These are phyloP conservation scores for Drosophila simulans DNA, from an alignment of 1,140 invertebrate genomes.

Conservation along the genomic window DNA sequence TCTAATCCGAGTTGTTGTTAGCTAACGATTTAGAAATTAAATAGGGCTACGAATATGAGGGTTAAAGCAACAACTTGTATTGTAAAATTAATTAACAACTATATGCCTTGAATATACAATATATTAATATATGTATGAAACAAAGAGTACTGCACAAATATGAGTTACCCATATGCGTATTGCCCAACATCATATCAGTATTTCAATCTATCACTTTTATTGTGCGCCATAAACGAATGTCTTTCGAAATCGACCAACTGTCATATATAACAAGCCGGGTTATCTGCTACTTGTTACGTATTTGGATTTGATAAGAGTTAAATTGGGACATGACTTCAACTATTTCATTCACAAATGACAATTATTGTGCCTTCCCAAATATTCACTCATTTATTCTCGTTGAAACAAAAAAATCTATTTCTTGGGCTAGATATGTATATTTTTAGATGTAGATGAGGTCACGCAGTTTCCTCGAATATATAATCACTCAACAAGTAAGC, in stretches of 20 bases:
- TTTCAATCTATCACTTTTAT: not conserved
- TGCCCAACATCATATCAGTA: not conserved
- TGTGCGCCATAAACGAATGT: not conserved
- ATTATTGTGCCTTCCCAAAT: not conserved
- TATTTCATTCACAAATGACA: not conserved
- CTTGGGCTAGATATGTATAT: not conserved
- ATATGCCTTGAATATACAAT: too few relatives aligned
- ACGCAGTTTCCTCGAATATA: constrained; percentile 6
- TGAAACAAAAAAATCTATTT: not conserved
- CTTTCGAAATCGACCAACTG: constrained; percentile 12
- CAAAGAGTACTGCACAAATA: not conserved
- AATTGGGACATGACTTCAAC: constrained; percentile 41
- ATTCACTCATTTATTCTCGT: not conserved
- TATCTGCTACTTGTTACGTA: constrained; percentile 17
- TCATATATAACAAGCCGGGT: constrained; percentile 19
- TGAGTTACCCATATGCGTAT: not conserved
- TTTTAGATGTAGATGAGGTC: not conserved
- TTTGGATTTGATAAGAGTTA: constrained; percentile 34
- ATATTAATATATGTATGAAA: not conserved
- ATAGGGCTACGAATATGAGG: not conserved
- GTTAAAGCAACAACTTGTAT: too few relatives aligned
- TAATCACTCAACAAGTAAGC: constrained; percentile 10
- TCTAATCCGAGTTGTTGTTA: constrained; percentile 24
- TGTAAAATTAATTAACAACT: too few relatives aligned
- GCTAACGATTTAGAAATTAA: constrained; percentile 13